Evolutionary conservation across 2,888 invertebrate species (phyloP), one percentile per base, ranked within the genome.

Genomic region (Melipona bicolor): DNA sequence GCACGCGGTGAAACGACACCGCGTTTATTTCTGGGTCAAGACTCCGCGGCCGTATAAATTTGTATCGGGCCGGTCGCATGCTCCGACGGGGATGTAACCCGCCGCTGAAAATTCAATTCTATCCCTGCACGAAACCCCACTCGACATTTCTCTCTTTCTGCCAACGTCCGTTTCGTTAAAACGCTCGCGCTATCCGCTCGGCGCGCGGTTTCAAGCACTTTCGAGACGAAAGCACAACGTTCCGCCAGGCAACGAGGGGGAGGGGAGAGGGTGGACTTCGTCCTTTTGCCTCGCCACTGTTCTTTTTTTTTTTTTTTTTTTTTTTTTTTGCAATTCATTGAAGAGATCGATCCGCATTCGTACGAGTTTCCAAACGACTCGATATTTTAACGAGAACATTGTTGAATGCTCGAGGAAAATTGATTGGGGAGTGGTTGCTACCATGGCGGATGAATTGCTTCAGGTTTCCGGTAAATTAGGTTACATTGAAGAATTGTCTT

Each of bases 51-150:
- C 36, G 71, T 59, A 61, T 56, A 75, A 81, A 81, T 71, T 81
- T 82, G 82, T 82, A 82, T 76, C 75, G 24, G 54, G 50, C 21
- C n/a, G 70, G 73, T 62, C 62, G 50, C 24, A 64, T n/a, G 68
- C n/a, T 3, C 56, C 64, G 52, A 17, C 52, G 50, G 19, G n/a
- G 59, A 69, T 73, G 82, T 73, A 81, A 70, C 50, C 69, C 15
- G 21, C 15, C 43, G 54, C 50, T 80, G 36, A 36, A 79, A 80
- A 80, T 56, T 80, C 70, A 80, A 80, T 80, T 79, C 81, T 65
- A 65, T 70, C 73, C 43, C 32, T 52, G 65, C 81, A n/a, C n/a
- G 43, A 65, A 69, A 69, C 56, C 19, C 50, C 70, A 64, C 75
- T 61, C 13, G 65, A 82, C 65, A 74, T 70, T 52, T 36, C 21